Evolutionary conservation across 2,797 vertebrate genomes (phyloP).

Genomic region (Phrynocephalus forsythii): DNA sequence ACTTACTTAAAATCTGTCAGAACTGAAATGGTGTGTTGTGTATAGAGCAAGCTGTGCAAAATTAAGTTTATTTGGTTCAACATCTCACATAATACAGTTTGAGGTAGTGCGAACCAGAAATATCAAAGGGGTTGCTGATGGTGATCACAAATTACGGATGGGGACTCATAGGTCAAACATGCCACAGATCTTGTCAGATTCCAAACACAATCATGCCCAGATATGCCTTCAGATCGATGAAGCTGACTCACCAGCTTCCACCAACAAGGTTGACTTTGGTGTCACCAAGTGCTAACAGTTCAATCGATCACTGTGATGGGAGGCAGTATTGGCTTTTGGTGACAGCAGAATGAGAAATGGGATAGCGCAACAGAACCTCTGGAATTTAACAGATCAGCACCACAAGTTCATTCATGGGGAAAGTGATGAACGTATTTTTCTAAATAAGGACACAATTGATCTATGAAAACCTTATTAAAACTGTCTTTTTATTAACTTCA

Average conservation of each 20-base stretch:
- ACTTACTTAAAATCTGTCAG: not conserved
- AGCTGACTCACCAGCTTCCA: slow-evolving; percentile 81
- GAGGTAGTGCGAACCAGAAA: slow-evolving; percentile 52
- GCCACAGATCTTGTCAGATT: slow-evolving; percentile 81
- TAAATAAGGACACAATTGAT: slow-evolving; percentile 26
- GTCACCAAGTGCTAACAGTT: slow-evolving; percentile 82
- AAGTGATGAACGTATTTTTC: slow-evolving; percentile 34
- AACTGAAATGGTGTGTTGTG: not conserved
- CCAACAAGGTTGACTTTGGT: slow-evolving; percentile 72
- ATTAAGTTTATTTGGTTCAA: not conserved
- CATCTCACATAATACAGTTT: not conserved
- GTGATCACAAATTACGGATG: slow-evolving; percentile 41
- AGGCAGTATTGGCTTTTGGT: slow-evolving; percentile 81
- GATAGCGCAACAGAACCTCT: slow-evolving; percentile 77
- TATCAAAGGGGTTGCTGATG: slow-evolving; percentile 49
- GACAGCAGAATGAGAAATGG: slow-evolving; percentile 82
- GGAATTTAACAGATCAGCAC: slow-evolving; percentile 80
- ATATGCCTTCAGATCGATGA: slow-evolving; percentile 79
- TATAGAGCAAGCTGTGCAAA: not conserved
- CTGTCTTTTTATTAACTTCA: slow-evolving; percentile 41
- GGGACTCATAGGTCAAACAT: slow-evolving; percentile 83
- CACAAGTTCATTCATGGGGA: slow-evolving; percentile 70
- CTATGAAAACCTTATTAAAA: slow-evolving; percentile 28
- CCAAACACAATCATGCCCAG: slow-evolving; percentile 72
- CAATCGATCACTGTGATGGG: slow-evolving; percentile 84